Conservation (phyloP, 2,888 invertebrate genomes). For the Desoria tigrina region DNA sequence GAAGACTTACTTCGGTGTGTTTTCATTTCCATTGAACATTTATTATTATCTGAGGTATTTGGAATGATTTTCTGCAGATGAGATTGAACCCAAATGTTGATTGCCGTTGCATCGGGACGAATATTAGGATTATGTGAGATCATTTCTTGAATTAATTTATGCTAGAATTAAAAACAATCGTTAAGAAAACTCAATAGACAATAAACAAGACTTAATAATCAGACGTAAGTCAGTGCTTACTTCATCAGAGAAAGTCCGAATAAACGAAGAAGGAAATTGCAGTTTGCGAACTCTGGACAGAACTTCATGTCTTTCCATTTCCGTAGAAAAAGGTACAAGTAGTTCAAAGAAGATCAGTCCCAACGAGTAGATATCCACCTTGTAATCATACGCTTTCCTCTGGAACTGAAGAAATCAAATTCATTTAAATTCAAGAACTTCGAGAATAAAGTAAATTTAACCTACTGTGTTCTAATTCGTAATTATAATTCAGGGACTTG, state of each 20-base stretch:
- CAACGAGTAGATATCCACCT: constrained; percentile 92
- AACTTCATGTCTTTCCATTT: constrained; percentile 79
- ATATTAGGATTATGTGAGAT: constrained; percentile 70
- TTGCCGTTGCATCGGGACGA: constrained; percentile 62
- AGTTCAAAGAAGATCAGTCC: constrained; percentile 93
- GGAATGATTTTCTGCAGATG: not conserved
- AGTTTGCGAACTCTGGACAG: constrained; percentile 68
- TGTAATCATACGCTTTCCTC: constrained; percentile 76
- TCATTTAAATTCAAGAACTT: constrained; percentile 10
- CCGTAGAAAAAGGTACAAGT: constrained; percentile 83
- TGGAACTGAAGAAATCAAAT: constrained; percentile 59
- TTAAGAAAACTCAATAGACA: not conserved
- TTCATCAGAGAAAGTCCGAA: constrained; percentile 67
- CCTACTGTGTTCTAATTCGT: too few species aligned
- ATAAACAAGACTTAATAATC: not conserved
- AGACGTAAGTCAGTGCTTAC: constrained; percentile 62
- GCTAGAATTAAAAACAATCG: constrained; percentile 59
- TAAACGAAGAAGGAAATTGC: constrained; percentile 71
- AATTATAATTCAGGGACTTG: too few species aligned
- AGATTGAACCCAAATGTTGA: constrained; percentile 44
- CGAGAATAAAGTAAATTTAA: not conserved
- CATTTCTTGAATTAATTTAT: constrained; percentile 73
- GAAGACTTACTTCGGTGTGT: constrained; percentile 10
- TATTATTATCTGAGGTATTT: too few species aligned
- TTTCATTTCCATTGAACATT: not conserved